Conservation (phyloP, 37 sponge, comb jelly and placozoan genomes). For the Petrosia ficiformis region DNA sequence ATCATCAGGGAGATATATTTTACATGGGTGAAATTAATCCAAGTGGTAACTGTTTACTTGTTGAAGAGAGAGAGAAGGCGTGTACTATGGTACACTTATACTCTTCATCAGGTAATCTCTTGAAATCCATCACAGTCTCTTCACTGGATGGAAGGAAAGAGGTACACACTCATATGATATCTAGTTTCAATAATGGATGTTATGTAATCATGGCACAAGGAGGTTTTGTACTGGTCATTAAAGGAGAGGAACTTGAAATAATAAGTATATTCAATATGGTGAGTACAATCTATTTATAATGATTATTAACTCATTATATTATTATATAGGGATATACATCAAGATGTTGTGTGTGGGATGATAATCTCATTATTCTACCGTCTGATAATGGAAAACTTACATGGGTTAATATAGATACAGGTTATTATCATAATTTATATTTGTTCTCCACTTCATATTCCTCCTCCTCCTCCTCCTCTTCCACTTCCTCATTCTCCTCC, state of each 20-base stretch:
- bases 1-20: constrained; percentile 33
- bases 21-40: constrained; percentile 49
- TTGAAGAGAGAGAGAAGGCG: constrained; percentile 24
- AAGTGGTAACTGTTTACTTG: constrained; percentile 20
- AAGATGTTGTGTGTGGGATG: constrained; percentile 67
- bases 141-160: not conserved
- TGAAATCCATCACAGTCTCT: constrained; percentile 7
- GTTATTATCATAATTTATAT: not conserved
- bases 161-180: constrained; percentile 24
- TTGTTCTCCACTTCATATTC: too few species aligned
- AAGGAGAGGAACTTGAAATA: constrained; percentile 15
- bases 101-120: constrained; percentile 6
- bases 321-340: constrained; percentile 34
- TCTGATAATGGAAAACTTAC: constrained; percentile 52
- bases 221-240: constrained; percentile 35
- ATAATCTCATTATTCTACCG: constrained; percentile 41
- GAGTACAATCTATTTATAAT: constrained; percentile 9
- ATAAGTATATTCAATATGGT: constrained; percentile 11
- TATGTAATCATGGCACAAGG: constrained; percentile 47
- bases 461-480: too few species aligned
- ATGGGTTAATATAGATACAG: constrained; percentile 35
- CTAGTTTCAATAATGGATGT: constrained; percentile 8
- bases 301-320: not conserved
- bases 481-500: constrained; percentile 1
- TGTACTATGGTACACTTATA: constrained; percentile 16